These are phyloP conservation scores for Ennomos fuscantarius DNA, from an alignment of 2,888 invertebrate genomes.

Conservation along the genomic window DNA sequence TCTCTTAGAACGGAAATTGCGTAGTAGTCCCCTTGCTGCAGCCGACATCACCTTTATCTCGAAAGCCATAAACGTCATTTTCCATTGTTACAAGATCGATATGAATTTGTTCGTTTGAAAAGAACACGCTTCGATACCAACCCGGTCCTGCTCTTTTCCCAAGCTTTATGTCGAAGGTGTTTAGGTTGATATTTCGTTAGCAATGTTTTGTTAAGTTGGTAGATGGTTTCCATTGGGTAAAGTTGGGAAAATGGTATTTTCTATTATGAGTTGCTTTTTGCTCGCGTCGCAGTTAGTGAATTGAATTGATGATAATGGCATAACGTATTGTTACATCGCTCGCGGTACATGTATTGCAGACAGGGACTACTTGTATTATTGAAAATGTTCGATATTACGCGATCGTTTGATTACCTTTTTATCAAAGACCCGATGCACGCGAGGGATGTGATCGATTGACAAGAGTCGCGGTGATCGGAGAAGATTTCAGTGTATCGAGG, in stretches of 20 bases:
- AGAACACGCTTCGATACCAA: slow-evolving; percentile 14
- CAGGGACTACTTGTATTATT: background rate
- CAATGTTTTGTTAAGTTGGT: background rate
- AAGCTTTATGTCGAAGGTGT: background rate
- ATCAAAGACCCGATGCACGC: too few relatives aligned
- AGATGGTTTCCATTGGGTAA: slow-evolving; percentile 30
- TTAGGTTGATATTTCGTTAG: slow-evolving; percentile 10
- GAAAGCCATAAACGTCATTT: slow-evolving; percentile 12
- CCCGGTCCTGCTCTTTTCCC: background rate
- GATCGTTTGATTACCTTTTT: too few relatives aligned
- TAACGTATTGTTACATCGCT: slow-evolving; percentile 22
- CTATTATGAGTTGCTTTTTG: slow-evolving; percentile 39
- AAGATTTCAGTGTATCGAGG: too few relatives aligned
- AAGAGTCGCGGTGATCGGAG: too few relatives aligned
- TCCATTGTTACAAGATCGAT: slow-evolving; percentile 17
- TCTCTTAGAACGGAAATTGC: slow-evolving; percentile 22
- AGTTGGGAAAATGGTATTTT: slow-evolving; percentile 39
- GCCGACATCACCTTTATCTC: slow-evolving; percentile 5
- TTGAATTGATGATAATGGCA: slow-evolving; percentile 30
- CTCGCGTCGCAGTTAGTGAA: slow-evolving; percentile 34
- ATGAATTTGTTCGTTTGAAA: slow-evolving; percentile 21
- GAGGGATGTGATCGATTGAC: too few relatives aligned
- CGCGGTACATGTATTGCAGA: slow-evolving; percentile 10
- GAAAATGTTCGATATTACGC: background rate
- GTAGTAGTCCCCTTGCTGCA: slow-evolving; percentile 1